Evolutionary conservation across 2,888 invertebrate species (phyloP), one percentile per base, ranked within the genome.

Genomic region (Leptopilina syphax): DNA sequence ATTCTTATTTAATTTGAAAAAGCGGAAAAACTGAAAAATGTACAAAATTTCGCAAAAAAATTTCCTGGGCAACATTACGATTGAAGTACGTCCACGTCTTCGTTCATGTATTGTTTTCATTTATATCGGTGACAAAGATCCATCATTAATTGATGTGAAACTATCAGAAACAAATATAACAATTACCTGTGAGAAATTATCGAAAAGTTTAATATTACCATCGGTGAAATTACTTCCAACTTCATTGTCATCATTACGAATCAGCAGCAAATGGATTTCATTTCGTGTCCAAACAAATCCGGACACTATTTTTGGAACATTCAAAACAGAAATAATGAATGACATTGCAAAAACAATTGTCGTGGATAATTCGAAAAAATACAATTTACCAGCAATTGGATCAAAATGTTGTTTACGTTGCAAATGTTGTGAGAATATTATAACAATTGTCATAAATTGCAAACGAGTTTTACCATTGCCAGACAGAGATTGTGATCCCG

Each of bases 211-310:
- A 13, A 80, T 85, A 24, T 79, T 89, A 9, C 85, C 86, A 13
- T 80, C 79, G 13, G 82, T 90, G 4, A 90, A 87, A 82, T 83
- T 91, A 27, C 83, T 89, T 79, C 91, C 91, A 10, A 83, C 84
- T 50, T 88, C 90, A 0, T 77, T 91, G 12, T 91, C 91, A 4
- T 87, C 87, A 1, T 83, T 92, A 54, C 87, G 81, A 65, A 82
- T 91, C 54, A 81, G 82, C 1, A 85, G 86, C 10, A 86, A 86
- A 78, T 92, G 91, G 91, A 86, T 92, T 65, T 89, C 88, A 12
- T 90, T 92, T 80, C 88, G 91, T 10, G 83, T 90, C 50, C 90
- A 90, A 85, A 90, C 89, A 57, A 85, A 86, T 47, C 89, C 89
- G 0, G 84, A 89, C 60, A 85, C 85, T 13, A 76, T 83, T n/a